Conservation (phyloP, 2,113 vertebrate genomes). For the Nyctereutes procyonoides region DNA sequence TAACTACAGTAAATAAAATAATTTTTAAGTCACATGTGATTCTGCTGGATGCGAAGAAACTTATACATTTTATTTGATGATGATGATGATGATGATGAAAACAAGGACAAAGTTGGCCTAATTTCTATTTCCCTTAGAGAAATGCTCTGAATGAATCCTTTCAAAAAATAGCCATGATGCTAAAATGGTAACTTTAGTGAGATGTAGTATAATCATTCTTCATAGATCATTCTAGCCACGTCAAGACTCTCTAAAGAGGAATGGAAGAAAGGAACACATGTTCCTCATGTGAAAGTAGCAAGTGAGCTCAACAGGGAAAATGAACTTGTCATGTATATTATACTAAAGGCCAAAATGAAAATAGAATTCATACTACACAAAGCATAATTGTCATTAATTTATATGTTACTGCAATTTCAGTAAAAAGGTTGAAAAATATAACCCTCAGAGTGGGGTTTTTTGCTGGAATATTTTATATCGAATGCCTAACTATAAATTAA, state of each 20-base stretch:
- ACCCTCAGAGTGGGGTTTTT: not conserved
- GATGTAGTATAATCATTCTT: not conserved
- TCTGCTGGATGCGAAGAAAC: not conserved
- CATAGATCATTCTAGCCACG: constrained; percentile 5
- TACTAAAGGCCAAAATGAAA: constrained; percentile 39
- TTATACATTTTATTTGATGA: constrained; percentile 22
- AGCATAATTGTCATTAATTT: not conserved
- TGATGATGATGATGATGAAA: not conserved
- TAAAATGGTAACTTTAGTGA: not conserved
- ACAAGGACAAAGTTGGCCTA: not conserved
- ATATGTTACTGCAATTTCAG: not conserved
- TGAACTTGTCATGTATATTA: constrained; percentile 52
- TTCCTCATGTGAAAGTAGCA: not conserved
- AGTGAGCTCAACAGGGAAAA: constrained; percentile 36
- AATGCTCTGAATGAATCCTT: not conserved
- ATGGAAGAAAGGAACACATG: not conserved
- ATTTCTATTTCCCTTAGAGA: not conserved
- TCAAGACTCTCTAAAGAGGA: not conserved
- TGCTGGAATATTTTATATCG: constrained; percentile 35
- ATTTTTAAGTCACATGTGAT: not conserved
- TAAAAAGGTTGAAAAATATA: constrained; percentile 48
- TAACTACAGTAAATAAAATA: not conserved
- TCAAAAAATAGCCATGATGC: not conserved
- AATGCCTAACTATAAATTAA: constrained; percentile 30
- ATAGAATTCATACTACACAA: constrained; percentile 55